Evolutionary conservation across 2,797 vertebrate species (phyloP), one percentile per base, ranked within the genome.

Genomic region (Gobio occitaniae): DNA sequence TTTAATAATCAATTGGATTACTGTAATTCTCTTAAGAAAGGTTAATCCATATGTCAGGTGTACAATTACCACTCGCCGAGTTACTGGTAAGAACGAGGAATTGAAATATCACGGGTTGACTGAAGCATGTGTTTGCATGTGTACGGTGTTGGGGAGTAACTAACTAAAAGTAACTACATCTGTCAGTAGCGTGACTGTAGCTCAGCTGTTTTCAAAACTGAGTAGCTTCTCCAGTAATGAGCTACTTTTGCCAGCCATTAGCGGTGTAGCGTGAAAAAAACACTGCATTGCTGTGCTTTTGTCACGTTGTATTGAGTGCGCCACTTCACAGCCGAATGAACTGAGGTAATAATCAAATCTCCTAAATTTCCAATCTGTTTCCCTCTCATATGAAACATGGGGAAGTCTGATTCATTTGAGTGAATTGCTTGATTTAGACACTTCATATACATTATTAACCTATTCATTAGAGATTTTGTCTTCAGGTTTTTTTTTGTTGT

Each of bases 1-100:
- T 88, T 84, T 87, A 87, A 88, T 87, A 88, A 90, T 90, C 87
- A 86, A 87, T 84, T 70, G 80, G 80, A 86, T 78, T 66, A 77
- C 61, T 56, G 52, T 85, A 80, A 48, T 52, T 50, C 75, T 77
- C 63, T 52, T 84, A 84, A 87, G 41, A 47, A 66, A 68, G 76
- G 80, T 70, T 70, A 87, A 88, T 88, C 86, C 9, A 86, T 82
- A 78, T 29, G 84, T 75, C 87, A 86, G 74, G 74, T 86, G 63
- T 88, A 77, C 70, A 44, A 80, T 88, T 86, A 87, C 86, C 56
- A 48, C 16, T 81, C 78, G 6, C 19, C 17, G 25, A 47, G 56
- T 84, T 70, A 61, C 13, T 84, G 2, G n/a, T 29, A 69, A 29
- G 41, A 74, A 74, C 32, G 15, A 48, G 44, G 70, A 36, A 38